Evolutionary conservation across 2,113 vertebrate genomes (phyloP).

Genomic region (Bombycilla garrulus): DNA sequence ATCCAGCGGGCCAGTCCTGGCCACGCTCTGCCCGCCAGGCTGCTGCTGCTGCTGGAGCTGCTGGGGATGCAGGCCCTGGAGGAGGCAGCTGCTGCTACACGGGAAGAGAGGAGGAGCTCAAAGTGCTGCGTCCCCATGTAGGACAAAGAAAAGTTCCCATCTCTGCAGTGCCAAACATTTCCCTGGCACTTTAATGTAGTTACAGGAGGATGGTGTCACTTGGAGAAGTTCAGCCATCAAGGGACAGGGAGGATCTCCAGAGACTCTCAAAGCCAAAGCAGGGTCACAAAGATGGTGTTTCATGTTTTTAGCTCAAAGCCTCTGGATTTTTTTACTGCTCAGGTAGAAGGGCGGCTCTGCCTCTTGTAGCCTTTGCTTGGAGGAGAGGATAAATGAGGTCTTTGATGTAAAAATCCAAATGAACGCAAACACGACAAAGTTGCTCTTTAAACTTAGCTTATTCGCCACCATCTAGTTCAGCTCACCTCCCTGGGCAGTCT

Average conservation of each 20-base stretch:
- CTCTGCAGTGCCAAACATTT: not conserved
- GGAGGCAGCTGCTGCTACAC: not conserved
- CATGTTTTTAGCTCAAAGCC: not conserved
- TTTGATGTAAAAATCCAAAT: conserved; percentile 19
- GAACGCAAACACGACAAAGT: not conserved
- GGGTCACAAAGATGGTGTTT: not conserved
- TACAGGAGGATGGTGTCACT: not conserved
- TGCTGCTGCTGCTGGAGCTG: not conserved
- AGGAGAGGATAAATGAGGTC: not conserved
- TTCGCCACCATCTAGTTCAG: not conserved
- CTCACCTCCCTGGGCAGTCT: not conserved
- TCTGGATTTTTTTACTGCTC: not conserved
- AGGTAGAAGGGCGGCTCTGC: not conserved
- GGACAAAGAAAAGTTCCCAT: not conserved
- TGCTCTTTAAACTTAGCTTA: not conserved
- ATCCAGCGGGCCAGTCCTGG: rapidly evolving
- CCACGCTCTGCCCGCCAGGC: rapidly evolving
- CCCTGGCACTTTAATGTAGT: not conserved
- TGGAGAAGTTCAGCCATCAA: not conserved
- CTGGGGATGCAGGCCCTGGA: not conserved
- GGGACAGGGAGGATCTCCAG: not conserved
- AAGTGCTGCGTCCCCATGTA: rapidly evolving
- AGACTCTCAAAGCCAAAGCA: not conserved
- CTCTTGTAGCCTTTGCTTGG: not conserved
- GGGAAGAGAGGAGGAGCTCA: not conserved